Percentiles rank a stretch among this genome's conserved stretches.
Evolutionary conservation across 2,888 invertebrate species (phyloP).

Genomic region (Cheiracanthium punctorium): DNA sequence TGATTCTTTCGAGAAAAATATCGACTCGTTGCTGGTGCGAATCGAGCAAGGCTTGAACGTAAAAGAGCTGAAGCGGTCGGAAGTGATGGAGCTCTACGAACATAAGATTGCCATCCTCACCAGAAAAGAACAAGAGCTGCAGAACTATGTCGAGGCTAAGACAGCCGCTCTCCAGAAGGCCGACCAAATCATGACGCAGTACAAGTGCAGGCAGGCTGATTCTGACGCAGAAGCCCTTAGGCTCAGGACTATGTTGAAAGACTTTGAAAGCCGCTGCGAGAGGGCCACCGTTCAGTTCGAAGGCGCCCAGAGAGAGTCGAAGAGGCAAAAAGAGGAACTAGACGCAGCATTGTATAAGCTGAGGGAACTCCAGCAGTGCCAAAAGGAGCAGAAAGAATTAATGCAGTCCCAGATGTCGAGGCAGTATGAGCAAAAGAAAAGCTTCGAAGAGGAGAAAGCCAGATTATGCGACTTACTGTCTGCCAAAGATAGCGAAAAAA

Average conservation of each 20-base stretch:
- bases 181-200: conserved; percentile 51
- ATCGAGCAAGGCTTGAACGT: conserved; percentile 60
- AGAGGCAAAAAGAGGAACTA: conserved; percentile 19
- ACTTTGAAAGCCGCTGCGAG: conserved; percentile 44
- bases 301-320: conserved; percentile 11
- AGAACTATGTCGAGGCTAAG: conserved; percentile 57
- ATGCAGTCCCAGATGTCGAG: conserved; percentile 34
- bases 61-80: conserved; percentile 58
- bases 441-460: conserved; percentile 41
- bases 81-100: conserved; percentile 67
- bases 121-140: conserved; percentile 57
- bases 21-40: conserved; percentile 35
- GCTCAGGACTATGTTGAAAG: conserved; percentile 50
- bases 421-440: conserved; percentile 47
- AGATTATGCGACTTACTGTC: conserved; percentile 22
- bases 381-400: conserved; percentile 42
- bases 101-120: conserved; percentile 60
- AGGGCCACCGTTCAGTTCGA: conserved; percentile 5
- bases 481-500: conserved; percentile 49
- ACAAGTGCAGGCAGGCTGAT: conserved; percentile 59
- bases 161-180: conserved; percentile 55
- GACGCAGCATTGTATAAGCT: conserved; percentile 18
- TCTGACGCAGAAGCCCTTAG: conserved; percentile 47
- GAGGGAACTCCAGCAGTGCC: conserved; percentile 23
- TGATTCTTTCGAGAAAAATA: conserved; percentile 9